A percentile compares a stretch with the other conserved stretches of the same genome.
These are phyloP conservation scores for Acanthornis magna DNA, from an alignment of 2,797 vertebrate genomes.

Conservation along the genomic window DNA sequence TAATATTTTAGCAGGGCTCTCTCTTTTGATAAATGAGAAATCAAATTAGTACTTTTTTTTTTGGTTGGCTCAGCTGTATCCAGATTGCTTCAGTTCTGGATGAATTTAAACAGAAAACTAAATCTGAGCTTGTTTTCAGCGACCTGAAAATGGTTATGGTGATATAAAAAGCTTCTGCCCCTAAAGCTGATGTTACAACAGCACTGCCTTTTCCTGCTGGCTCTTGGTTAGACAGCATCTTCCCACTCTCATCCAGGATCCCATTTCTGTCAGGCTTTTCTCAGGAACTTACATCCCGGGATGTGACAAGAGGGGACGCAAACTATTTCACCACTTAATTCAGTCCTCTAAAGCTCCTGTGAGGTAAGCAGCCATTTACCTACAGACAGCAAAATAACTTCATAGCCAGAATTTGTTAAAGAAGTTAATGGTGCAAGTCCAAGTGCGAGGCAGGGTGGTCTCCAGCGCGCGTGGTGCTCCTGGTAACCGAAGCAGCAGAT, in stretches of 20 bases:
- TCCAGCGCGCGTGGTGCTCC: neutral
- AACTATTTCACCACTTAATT: neutral
- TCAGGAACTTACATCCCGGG: neutral
- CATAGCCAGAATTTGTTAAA: neutral
- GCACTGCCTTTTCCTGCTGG: neutral
- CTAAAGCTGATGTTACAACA: neutral
- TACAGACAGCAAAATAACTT: neutral
- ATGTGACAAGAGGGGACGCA: neutral
- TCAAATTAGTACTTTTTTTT: neutral
- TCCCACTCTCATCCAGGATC: neutral
- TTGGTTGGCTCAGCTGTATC: neutral
- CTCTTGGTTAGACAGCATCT: neutral
- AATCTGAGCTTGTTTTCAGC: neutral
- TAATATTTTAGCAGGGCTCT: neutral
- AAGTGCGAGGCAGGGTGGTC: neutral
- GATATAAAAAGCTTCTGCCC: neutral
- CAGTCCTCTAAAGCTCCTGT: neutral
- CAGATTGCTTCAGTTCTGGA: neutral
- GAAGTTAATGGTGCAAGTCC: conserved; percentile 17
- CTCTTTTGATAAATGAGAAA: neutral
- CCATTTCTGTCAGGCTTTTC: neutral
- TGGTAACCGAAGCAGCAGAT: conserved; percentile 57
- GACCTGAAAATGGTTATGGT: neutral
- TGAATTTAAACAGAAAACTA: neutral
- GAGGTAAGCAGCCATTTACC: neutral